Evolutionary conservation across 2,113 vertebrate genomes (phyloP).

Genomic region (Charina bottae): DNA sequence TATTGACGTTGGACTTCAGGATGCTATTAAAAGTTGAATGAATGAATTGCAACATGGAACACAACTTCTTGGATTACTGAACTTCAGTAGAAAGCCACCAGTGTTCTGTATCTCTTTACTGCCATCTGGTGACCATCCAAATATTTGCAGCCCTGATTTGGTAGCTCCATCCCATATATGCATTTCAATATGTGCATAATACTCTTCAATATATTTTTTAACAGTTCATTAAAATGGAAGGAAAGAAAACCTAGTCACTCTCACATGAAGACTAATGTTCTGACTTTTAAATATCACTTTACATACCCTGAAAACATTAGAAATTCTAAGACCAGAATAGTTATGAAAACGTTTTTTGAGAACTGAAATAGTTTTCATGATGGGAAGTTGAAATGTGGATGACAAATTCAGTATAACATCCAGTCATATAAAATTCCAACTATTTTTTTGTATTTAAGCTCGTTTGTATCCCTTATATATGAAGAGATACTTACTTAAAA

Average conservation of each 20-base stretch:
- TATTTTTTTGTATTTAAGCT: background rate
- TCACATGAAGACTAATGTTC: slow-evolving; percentile 47
- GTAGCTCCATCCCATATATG: no score
- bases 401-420: background rate
- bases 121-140: no score
- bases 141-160: no score
- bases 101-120: no score
- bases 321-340: slow-evolving; percentile 37
- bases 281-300: slow-evolving; percentile 65
- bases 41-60: no score
- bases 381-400: background rate
- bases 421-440: background rate
- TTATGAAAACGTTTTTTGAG: slow-evolving; percentile 4
- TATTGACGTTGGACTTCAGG: no score
- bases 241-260: slow-evolving; percentile 60
- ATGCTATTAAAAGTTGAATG: no score
- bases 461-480: no score
- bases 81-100: no score
- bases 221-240: slow-evolving; percentile 43
- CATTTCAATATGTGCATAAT: no score
- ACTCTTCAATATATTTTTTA: no score
- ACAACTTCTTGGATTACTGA: no score
- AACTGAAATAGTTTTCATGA: slow-evolving; percentile 28
- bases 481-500: background rate
- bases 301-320: slow-evolving; percentile 50